These are phyloP conservation scores for Garrulus glandarius DNA, from an alignment of 2,797 vertebrate genomes.

Conservation along the genomic window DNA sequence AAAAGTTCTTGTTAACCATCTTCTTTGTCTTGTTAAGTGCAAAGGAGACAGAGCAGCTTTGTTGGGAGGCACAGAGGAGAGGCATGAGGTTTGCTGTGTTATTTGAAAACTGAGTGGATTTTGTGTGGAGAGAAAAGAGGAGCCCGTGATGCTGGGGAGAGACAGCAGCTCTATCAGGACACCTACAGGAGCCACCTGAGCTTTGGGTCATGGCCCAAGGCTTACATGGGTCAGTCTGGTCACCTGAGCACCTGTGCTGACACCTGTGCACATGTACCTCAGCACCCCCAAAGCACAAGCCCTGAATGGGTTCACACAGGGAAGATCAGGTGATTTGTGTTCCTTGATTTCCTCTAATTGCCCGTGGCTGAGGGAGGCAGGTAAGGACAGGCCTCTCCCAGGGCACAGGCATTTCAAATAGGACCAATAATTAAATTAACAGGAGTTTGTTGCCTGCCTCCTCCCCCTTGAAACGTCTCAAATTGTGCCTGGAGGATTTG, in stretches of 20 bases:
- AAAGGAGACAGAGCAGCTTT: background rate
- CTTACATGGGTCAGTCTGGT: background rate
- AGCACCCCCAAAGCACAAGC: fast-evolving
- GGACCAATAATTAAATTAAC: background rate
- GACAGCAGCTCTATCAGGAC: background rate
- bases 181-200: background rate
- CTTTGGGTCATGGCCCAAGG: background rate
- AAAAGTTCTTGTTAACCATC: constrained; percentile 75
- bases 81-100: background rate
- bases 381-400: background rate
- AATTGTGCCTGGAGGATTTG: background rate
- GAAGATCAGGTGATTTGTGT: background rate
- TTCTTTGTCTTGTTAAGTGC: constrained; percentile 70
- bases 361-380: background rate
- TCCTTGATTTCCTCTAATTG: background rate
- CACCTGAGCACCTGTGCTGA: background rate
- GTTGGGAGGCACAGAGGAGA: background rate
- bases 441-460: background rate
- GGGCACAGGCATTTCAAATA: background rate
- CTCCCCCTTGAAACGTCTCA: background rate
- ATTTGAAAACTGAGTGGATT: background rate
- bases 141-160: background rate
- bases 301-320: fast-evolving
- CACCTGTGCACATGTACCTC: too few relatives aligned
- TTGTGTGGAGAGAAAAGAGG: background rate